Conservation (phyloP, 2,888 invertebrate genomes). For the Chrysina gloriosa region DNA sequence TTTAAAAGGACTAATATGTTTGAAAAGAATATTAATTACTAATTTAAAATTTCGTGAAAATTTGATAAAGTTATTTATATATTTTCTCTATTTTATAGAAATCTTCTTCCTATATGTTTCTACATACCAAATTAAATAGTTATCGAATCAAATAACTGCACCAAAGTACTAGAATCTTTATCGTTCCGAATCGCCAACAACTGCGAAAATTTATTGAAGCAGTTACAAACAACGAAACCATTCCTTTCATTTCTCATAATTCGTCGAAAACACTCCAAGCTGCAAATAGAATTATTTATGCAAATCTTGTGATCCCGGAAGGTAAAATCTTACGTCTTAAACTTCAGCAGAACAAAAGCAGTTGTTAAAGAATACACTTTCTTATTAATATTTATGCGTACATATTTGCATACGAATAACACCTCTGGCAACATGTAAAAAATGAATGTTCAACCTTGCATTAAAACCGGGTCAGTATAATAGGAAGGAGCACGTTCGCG, state of each 20-base stretch:
- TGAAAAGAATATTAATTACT: no score
- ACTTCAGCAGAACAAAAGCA: neutral
- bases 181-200: no score
- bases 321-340: neutral
- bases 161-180: no score
- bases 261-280: neutral
- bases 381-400: constrained; percentile 17
- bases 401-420: constrained; percentile 7
- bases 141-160: no score
- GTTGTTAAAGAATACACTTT: constrained; percentile 7
- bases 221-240: neutral
- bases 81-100: no score
- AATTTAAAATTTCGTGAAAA: no score
- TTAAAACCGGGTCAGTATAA: constrained; percentile 23
- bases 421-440: neutral
- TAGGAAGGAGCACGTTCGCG: neutral
- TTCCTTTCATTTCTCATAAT: neutral
- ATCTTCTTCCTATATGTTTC: no score
- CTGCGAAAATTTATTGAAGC: no score
- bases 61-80: no score
- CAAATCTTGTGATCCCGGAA: neutral
- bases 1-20: no score
- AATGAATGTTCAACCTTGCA: constrained; percentile 16
- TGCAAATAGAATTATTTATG: neutral
- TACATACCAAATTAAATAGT: no score